Conservation (phyloP, 2,797 vertebrate species). For the Naso thynnoides region DNA sequence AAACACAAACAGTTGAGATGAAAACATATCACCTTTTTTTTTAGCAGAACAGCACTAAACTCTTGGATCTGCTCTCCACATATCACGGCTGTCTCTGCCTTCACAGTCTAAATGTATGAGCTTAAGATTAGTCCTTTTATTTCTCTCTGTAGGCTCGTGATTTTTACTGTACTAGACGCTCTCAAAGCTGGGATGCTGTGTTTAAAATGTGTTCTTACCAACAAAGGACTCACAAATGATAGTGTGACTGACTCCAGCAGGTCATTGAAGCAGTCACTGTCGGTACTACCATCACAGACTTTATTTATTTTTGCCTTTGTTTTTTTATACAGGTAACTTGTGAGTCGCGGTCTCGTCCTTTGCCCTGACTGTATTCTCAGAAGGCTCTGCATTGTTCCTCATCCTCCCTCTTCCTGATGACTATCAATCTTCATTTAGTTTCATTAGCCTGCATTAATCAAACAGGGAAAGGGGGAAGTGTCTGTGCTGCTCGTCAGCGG, state of each 20-base stretch:
- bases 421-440: constrained; percentile 72
- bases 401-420: constrained; percentile 42
- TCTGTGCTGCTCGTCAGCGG: constrained; percentile 52
- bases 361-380: constrained; percentile 21
- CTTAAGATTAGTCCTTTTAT: not conserved
- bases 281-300: constrained; percentile 45
- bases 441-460: constrained; percentile 73
- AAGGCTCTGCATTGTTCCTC: constrained; percentile 34
- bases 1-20: too few relatives aligned
- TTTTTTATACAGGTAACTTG: constrained; percentile 28
- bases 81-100: not conserved
- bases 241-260: not conserved
- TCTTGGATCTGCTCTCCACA: not conserved
- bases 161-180: not conserved
- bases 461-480: constrained; percentile 43
- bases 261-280: constrained; percentile 53
- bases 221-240: not conserved
- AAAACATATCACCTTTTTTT: too few relatives aligned
- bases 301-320: not conserved
- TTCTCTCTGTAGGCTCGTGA: not conserved
- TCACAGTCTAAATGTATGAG: not conserved
- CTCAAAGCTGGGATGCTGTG: not conserved
- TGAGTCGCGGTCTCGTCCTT: constrained; percentile 34
- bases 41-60: too few relatives aligned
- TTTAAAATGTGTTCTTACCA: constrained; percentile 2